Percentiles rank a stretch among this genome's conserved stretches.
phyloP scores from a whole-genome alignment of 30 jellyfish, hydroid and myxozoan genomes.

The Rhopilema esculentum region DNA sequence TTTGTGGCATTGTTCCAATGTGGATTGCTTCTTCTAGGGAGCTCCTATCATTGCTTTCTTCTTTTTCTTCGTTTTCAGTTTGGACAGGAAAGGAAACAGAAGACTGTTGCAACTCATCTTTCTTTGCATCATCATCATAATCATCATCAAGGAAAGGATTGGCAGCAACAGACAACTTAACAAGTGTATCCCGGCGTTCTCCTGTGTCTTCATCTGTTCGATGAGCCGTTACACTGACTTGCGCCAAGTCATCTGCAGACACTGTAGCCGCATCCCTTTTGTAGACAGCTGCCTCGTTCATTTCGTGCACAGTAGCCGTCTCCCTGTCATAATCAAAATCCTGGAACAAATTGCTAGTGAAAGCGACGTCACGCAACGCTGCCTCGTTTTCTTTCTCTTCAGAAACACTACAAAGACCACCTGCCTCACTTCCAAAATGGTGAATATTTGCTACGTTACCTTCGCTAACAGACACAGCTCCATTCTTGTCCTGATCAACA shows the following conservation, averaged over 20 bases:
- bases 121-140: neutral
- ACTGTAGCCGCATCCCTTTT: constrained; percentile 21
- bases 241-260: neutral
- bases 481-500: constrained; percentile 51
- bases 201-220: neutral
- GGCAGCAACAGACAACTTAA: constrained; percentile 11
- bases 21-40: neutral
- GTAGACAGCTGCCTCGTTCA: no score
- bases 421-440: constrained; percentile 78
- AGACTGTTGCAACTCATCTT: neutral
- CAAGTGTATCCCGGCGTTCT: neutral
- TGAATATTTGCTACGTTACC: constrained; percentile 66
- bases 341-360: constrained; percentile 26
- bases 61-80: neutral
- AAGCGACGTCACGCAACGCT: constrained; percentile 42
- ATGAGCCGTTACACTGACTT: neutral
- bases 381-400: constrained; percentile 67
- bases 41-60: neutral
- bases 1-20: neutral
- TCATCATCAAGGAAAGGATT: constrained; percentile 42
- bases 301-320: constrained; percentile 26
- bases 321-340: constrained; percentile 19
- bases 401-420: constrained; percentile 50
- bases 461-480: constrained; percentile 62
- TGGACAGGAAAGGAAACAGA: neutral